Base-by-base conservation (phyloP, 2,797 vertebrate species). In the Enteromius trimaculatus region DNA sequence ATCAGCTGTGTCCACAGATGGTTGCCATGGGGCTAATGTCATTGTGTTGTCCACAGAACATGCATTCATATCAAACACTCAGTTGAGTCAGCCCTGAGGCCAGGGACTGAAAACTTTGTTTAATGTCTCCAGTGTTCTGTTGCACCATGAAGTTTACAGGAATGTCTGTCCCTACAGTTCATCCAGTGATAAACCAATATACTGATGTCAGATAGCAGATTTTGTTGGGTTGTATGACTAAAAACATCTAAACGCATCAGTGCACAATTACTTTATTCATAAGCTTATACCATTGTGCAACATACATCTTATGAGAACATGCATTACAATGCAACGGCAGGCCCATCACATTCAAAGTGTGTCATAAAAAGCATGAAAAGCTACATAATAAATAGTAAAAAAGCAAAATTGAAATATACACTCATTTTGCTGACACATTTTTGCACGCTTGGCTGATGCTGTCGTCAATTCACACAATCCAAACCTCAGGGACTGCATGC, bases 251-350 rank as follows among this genome's bases (percentile, higher is more conserved):
- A 77, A 82, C 34, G 62, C 3, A 11, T 7, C 74, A 49, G 53
- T 39, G 75, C 75, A 69, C 7, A 84, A 88, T 93, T 92, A 90
- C 91, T 93, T 90, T 82, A 90, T 92, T 89, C 87, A 66, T 82
- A 66, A 71, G 47, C 70, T 87, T 89, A 39, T 79, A 72, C 58
- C 58, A 79, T 90, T 86, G 81, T 88, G 89, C 82, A 88, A 93
- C 92, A 93, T 92, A 93, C 91, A 93, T 89, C 90, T 93, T 84
- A 92, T 92, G 90, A 92, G 89, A 93, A 89, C 94, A 95, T 95
- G 94, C 95, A 93, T 92, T 91, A 92, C 90, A 88, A 92, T 94
- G 93, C 88, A 88, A 91, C 90, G 85, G 90, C 92, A 93, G 91
- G 91, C 92, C 92, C 92, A 90, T 92, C 90, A 94, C 93, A 94